Percentiles rank a stretch among this genome's conserved stretches.
Evolutionary conservation across 1,140 invertebrate species (phyloP).

Genomic region (Papilio glaucus): DNA sequence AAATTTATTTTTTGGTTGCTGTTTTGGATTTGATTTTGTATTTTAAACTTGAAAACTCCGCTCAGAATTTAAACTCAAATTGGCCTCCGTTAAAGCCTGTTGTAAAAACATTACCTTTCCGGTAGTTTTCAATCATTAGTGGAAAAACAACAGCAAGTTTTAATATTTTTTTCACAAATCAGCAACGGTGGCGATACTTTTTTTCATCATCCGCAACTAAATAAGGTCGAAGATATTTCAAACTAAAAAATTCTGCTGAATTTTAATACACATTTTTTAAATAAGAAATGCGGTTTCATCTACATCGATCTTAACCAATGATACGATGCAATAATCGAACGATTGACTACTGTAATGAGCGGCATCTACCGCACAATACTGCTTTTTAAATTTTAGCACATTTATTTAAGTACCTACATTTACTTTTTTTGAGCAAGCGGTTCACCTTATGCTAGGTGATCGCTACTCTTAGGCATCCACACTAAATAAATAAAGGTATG

Average conservation of each 20-base stretch:
- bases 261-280: neutral
- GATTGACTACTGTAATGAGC: too few species aligned
- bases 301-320: too few species aligned
- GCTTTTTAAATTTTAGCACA: too few species aligned
- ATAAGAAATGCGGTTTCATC: too few species aligned
- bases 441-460: too few species aligned
- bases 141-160: slow-evolving; percentile 23
- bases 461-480: too few species aligned
- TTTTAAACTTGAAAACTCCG: neutral
- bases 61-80: slow-evolving; percentile 8
- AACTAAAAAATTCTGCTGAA: neutral
- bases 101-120: slow-evolving; percentile 31
- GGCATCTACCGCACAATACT: too few species aligned
- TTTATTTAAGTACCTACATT: too few species aligned
- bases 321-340: too few species aligned
- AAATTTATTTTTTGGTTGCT: neutral
- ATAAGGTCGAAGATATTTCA: neutral
- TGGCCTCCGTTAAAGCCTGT: neutral
- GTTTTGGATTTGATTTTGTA: slow-evolving; percentile 40
- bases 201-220: neutral
- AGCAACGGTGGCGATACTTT: neutral
- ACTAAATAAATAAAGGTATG: too few species aligned
- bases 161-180: neutral
- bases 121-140: slow-evolving; percentile 17
- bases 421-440: too few species aligned